Evolutionary conservation across 2,113 vertebrate species (phyloP).

Genomic region (Holacanthus passer): DNA sequence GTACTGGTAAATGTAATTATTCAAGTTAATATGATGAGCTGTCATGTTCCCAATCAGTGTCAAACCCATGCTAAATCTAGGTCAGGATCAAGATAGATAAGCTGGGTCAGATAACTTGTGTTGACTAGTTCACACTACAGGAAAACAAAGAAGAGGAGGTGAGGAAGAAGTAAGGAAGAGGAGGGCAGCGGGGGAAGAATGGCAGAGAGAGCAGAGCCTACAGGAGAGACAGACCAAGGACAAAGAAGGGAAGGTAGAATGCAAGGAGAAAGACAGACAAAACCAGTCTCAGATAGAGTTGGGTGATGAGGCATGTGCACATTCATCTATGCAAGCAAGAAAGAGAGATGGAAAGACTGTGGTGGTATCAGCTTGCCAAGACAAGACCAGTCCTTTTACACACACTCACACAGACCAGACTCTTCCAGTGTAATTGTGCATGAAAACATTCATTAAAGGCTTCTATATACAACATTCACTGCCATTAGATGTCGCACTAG

Average conservation of each 20-base stretch:
- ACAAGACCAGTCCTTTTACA: conserved; percentile 28
- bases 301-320: not conserved
- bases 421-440: conserved; percentile 67
- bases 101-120: not conserved
- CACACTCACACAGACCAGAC: conserved; percentile 19
- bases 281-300: not conserved
- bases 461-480: no score
- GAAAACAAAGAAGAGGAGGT: not conserved
- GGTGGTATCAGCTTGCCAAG: conserved; percentile 11
- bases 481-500: no score
- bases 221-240: not conserved
- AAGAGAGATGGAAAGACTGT: conserved; percentile 5
- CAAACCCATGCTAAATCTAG: not conserved
- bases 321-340: conserved; percentile 1
- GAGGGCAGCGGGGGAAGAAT: not conserved
- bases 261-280: conserved; percentile 12
- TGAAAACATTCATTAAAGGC: conserved; percentile 79
- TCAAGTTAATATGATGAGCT: not conserved
- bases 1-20: not conserved
- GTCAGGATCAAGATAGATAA: not conserved
- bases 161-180: not conserved
- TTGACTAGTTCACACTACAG: not conserved
- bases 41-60: not conserved
- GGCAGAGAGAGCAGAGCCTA: not conserved
- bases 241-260: not conserved